Percentiles rank a stretch among this genome's conserved stretches.
Conservation (phyloP, 2,797 vertebrate species). For the Microctenopoma steveboyesi region DNA sequence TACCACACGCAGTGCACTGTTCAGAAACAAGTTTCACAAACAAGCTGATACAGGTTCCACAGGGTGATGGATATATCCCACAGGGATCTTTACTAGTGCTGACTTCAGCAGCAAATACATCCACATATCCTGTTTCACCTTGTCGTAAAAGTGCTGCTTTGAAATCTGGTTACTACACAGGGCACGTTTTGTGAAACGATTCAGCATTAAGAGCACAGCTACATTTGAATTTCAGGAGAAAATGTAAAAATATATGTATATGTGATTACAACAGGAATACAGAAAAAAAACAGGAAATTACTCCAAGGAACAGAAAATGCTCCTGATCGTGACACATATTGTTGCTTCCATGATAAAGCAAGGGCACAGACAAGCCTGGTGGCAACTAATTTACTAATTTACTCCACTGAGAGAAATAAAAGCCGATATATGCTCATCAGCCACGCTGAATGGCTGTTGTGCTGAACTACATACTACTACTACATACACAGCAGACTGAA, state of each 20-base stretch:
- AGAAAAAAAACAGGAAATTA: neutral
- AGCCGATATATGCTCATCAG: neutral
- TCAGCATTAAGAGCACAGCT: neutral
- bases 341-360: constrained; percentile 4
- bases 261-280: neutral
- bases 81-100: constrained; percentile 37
- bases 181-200: neutral
- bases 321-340: constrained; percentile 12
- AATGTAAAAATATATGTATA: neutral
- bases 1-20: neutral
- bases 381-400: constrained; percentile 5
- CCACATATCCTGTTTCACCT: constrained; percentile 30
- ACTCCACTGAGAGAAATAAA: constrained; percentile 1
- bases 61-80: constrained; percentile 17
- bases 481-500: no score
- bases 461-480: no score
- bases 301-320: constrained; percentile 6
- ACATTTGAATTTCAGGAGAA: neutral
- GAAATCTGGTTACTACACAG: constrained; percentile 1
- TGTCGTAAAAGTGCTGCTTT: constrained; percentile 3
- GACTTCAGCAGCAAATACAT: constrained; percentile 35
- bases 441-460: no score
- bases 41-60: constrained; percentile 34
- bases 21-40: constrained; percentile 15
- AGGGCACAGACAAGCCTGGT: constrained; percentile 18